Evolutionary conservation across 2,888 invertebrate species (phyloP), one percentile per base, ranked within the genome.

Genomic region (Cataglyphis rosenhaueri): DNA sequence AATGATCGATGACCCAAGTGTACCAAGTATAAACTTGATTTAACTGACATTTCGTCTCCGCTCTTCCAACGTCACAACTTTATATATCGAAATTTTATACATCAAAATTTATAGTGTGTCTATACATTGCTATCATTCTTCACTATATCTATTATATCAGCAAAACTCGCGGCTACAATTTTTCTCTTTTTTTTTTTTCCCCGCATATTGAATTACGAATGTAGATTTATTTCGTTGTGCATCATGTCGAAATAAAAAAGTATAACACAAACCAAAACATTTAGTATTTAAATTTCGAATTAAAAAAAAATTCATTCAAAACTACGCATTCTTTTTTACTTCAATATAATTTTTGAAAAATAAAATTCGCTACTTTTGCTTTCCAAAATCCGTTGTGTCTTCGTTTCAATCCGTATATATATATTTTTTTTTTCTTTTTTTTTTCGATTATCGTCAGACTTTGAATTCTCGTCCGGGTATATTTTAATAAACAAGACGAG

Each of bases 1-100:
- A 66, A 66, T 66, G 76, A 76, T 25, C 25, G 76, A 66, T 76
- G 52, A 52, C 21, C 18, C 66, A n/a, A 9, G 52, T 62, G 32
- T 32, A 41, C 32, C 29, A 15, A 29, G 29, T 62, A 38, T 52
- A 52, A 76, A 66, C 66, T 76, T 65, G 76, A 76, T 66, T 76
- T 65, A 55, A 76, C 66, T 62, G 62, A 48, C 15, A 62, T 74
- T 61, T 62, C 10, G 64, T 62, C 48, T 48, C 32, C 38, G n/a
- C 21, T 21, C 32, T 21, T 29, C 48, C 64, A 32, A 32, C 9
- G 32, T 3, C 21, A 48, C 32, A 44, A 61, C 62, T 21, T 44
- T 61, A 29, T 9, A 21, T 12, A 41, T 62, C 32, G 15, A 62
- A 74, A 44, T 62, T 61, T 74, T 9, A 48, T 12, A 21, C 38